Evolutionary conservation across 2,797 vertebrate genomes (phyloP), one percentile per base, ranked within the genome.

Genomic region (Dromococcyx pavoninus): DNA sequence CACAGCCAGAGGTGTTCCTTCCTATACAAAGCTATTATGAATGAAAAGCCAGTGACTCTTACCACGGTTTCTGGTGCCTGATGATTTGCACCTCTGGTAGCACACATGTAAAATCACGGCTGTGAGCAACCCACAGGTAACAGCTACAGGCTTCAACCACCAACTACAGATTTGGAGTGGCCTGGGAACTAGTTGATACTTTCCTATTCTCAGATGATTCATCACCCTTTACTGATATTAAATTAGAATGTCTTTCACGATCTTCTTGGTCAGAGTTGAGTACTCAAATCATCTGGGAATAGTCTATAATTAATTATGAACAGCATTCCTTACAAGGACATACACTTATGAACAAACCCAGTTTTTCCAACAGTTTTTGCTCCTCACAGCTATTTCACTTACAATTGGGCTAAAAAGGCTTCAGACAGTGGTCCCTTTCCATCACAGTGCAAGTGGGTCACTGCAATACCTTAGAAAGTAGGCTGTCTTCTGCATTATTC

Each of bases 261-360:
- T 56, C 41, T 71, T 86, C 54, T 54, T 89, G 48, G 57, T 70
- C 60, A 69, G 57, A 93, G 41, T 78, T 66, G 39, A 95, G 62
- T n/a, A 76, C 22, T 58, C 23, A 51, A 44, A 74, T 82, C 84
- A 84, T 32, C 46, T 80, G 91, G 50, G 94, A 83, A 79, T 48
- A 56, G 13, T 37, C 41, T 85, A 18, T 80, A 72, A 89, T 94
- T 93, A 95, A 94, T 91, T 83, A 82, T n/a, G 72, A 94, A 65
- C 21, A 80, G 37, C 30, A 48, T 65, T 93, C 61, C 67, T 86
- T 70, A 37, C 37, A 80, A 80, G 61, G 5, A 18, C 50, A 83
- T 64, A 28, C 25, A 65, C 17, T 73, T 65, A 75, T 14, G n/a
- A 88, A 44, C 33, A 86, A 92, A 56, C 8, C 17, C 67, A 14